Evolutionary conservation across 2,113 vertebrate genomes (phyloP).

Genomic region (Himantopus leucocephalus): DNA sequence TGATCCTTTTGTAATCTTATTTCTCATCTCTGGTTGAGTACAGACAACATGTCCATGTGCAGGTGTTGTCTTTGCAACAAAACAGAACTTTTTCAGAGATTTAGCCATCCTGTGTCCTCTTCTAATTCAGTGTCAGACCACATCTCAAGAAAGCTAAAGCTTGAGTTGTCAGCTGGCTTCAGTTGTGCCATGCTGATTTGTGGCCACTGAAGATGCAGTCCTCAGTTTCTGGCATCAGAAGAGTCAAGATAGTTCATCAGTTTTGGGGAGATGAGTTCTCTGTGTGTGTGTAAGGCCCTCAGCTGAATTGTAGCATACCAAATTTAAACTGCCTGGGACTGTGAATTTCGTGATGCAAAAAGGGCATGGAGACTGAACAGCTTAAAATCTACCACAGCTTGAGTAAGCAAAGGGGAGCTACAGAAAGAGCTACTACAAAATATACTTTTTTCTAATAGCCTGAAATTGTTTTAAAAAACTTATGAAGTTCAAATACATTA

Average conservation of each 20-base stretch:
- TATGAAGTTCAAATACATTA: not conserved
- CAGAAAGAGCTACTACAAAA: not conserved
- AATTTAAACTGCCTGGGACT: not conserved
- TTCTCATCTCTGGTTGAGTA: not conserved
- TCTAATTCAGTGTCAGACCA: not conserved
- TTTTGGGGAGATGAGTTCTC: not conserved
- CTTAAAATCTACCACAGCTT: not conserved
- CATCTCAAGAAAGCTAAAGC: not conserved
- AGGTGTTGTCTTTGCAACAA: not conserved
- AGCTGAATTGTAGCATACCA: not conserved
- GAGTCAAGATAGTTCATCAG: not conserved
- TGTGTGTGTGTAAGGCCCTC: not conserved
- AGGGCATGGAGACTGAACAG: not conserved
- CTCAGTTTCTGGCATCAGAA: not conserved
- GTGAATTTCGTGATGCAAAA: not conserved
- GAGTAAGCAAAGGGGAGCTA: not conserved
- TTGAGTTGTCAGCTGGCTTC: not conserved
- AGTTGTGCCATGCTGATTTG: not conserved
- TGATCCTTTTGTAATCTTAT: not conserved
- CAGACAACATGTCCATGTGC: accelerated
- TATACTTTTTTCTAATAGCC: not conserved
- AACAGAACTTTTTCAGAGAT: not conserved
- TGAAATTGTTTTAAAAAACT: not conserved
- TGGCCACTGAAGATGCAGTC: not conserved
- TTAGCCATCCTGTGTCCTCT: not conserved